Evolutionary conservation across 2,888 invertebrate species (phyloP).

Genomic region (Meiosimyza platycephala): DNA sequence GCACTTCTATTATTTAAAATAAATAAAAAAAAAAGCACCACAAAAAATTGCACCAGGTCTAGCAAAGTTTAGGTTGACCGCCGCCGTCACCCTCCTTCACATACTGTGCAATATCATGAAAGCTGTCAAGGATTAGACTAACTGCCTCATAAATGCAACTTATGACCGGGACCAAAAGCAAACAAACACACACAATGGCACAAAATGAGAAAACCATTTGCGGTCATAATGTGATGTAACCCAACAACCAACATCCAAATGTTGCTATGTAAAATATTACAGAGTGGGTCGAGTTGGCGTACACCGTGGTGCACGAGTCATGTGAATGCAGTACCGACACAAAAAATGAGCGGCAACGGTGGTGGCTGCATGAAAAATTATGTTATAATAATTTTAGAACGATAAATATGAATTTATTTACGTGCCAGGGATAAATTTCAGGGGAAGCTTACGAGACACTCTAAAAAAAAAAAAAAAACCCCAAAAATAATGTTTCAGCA

Average conservation of each 20-base stretch:
- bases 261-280: background rate
- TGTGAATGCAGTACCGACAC: background rate
- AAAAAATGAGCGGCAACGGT: conserved; percentile 33
- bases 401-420: conserved; percentile 57
- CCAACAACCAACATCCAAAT: background rate
- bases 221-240: conserved; percentile 18
- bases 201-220: conserved; percentile 31
- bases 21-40: no score
- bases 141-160: conserved; percentile 38
- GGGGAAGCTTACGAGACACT: conserved; percentile 12
- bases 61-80: background rate
- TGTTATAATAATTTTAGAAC: conserved; percentile 56
- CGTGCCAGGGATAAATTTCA: conserved; percentile 42
- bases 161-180: conserved; percentile 19
- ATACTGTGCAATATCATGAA: conserved; percentile 20
- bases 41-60: no score
- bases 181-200: background rate
- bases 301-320: background rate
- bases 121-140: conserved; percentile 38
- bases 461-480: conserved; percentile 5
- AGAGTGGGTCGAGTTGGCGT: conserved; percentile 3
- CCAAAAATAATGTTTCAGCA: background rate
- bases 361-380: conserved; percentile 54
- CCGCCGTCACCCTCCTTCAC: background rate
- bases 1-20: background rate